Percentiles rank a stretch among this genome's conserved stretches.
Evolutionary conservation across 2,113 vertebrate genomes (phyloP).

Genomic region (Ellobius talpinus): DNA sequence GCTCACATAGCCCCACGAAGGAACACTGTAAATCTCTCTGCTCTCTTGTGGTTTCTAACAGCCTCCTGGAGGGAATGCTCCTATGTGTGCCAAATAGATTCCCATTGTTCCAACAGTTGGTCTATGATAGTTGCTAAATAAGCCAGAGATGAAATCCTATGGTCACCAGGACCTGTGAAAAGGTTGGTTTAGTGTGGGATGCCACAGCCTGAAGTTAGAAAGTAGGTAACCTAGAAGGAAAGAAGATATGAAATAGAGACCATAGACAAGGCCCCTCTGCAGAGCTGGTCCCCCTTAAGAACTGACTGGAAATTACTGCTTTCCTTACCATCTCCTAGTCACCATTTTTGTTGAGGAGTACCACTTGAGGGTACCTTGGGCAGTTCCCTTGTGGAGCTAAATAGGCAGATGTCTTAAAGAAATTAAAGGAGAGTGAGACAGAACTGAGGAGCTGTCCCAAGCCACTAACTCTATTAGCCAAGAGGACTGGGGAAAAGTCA

Average conservation of each 20-base stretch:
- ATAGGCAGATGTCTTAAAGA: neutral
- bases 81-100: neutral
- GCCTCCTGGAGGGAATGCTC: neutral
- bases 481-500: no score
- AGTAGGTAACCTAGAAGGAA: neutral
- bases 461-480: no score
- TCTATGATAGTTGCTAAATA: neutral
- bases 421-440: neutral
- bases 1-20: neutral
- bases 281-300: neutral
- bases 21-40: neutral
- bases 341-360: neutral
- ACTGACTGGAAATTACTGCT: neutral
- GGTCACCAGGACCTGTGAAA: no score
- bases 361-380: no score
- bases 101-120: neutral
- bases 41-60: neutral
- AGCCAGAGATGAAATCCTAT: neutral
- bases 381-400: neutral
- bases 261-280: accelerated
- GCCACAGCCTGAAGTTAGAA: neutral
- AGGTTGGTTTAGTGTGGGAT: neutral
- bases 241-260: neutral
- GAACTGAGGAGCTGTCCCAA: neutral
- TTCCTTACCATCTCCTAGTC: neutral